A percentile compares a stretch with the other conserved stretches of the same genome.
Conservation (phyloP, 2,888 invertebrate genomes). For the Cheilosia vernalis region DNA sequence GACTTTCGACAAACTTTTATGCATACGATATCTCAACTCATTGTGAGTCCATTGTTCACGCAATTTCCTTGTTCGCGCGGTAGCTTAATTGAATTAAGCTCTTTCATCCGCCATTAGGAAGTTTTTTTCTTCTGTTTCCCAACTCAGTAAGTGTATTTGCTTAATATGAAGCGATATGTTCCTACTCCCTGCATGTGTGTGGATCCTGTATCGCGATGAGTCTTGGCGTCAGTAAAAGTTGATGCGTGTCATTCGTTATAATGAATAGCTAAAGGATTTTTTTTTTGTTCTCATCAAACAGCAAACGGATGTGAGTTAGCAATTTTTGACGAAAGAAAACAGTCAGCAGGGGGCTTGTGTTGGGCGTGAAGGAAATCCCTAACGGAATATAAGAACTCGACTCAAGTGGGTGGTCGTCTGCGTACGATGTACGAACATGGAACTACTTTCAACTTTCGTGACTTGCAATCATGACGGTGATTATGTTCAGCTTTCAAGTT, state of each 20-base stretch:
- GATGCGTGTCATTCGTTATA: constrained; percentile 44
- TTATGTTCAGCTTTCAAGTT: constrained; percentile 5
- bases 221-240: neutral
- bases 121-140: constrained; percentile 18
- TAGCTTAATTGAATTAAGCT: constrained; percentile 55
- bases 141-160: constrained; percentile 26
- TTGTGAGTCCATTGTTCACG: constrained; percentile 53
- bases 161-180: neutral
- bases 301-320: constrained; percentile 43
- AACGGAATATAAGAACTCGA: constrained; percentile 24
- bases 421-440: neutral
- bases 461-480: constrained; percentile 36
- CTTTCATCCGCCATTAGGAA: constrained; percentile 16
- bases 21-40: constrained; percentile 29
- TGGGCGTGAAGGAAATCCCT: neutral
- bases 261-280: constrained; percentile 12
- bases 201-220: neutral
- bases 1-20: constrained; percentile 16
- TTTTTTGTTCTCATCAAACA: neutral
- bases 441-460: constrained; percentile 33
- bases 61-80: constrained; percentile 41
- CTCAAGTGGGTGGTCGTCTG: constrained; percentile 16
- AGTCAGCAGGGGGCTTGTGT: neutral
- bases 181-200: no score
- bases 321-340: constrained; percentile 5